A percentile compares a stretch with the other conserved stretches of the same genome.
These are phyloP conservation scores for Huso huso DNA, from an alignment of 2,797 vertebrate genomes.

Conservation along the genomic window DNA sequence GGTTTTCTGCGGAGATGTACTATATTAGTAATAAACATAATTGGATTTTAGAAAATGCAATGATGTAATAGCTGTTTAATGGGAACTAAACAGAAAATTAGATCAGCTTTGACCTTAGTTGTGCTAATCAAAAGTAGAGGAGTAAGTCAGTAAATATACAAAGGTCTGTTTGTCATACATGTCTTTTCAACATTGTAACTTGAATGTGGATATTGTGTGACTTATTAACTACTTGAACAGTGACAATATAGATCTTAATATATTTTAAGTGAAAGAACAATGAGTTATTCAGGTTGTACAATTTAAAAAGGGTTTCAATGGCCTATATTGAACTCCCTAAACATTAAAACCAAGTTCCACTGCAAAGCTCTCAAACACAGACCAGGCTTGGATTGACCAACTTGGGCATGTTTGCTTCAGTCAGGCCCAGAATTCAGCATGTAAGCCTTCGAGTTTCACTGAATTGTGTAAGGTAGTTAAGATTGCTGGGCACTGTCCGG, in stretches of 20 bases:
- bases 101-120: constrained; percentile 67
- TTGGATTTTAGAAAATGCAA: constrained; percentile 70
- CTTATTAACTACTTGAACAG: constrained; percentile 7
- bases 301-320: not conserved
- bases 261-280: constrained; percentile 1
- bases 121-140: constrained; percentile 55
- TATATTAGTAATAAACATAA: constrained; percentile 51
- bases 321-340: too few species aligned
- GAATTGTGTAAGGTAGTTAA: too few species aligned
- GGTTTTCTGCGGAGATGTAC: constrained; percentile 45
- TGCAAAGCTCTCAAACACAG: too few species aligned
- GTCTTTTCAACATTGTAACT: constrained; percentile 44
- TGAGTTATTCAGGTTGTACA: not conserved
- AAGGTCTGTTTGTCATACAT: constrained; percentile 48
- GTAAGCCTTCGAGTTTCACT: too few species aligned
- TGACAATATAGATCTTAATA: constrained; percentile 2
- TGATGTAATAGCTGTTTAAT: constrained; percentile 73
- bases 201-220: constrained; percentile 35
- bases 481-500: too few species aligned
- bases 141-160: constrained; percentile 43
- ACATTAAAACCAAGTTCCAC: too few species aligned
- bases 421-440: too few species aligned
- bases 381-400: too few species aligned
- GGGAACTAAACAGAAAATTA: constrained; percentile 71
- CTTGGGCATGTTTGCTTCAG: too few species aligned